Conservation (phyloP, 2,113 vertebrate genomes). For the Bos javanicus region DNA sequence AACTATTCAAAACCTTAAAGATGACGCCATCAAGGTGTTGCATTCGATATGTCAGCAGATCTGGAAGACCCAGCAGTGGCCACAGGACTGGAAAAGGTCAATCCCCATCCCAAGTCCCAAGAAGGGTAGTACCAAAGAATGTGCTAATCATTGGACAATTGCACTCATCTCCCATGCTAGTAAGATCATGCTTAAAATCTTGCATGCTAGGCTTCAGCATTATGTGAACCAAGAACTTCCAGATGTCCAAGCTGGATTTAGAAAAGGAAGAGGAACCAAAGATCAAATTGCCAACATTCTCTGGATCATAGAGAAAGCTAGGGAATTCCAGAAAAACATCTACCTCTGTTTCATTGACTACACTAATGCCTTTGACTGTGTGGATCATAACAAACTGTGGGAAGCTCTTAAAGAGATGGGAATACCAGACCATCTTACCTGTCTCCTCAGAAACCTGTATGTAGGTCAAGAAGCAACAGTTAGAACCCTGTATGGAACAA, state of each 20-base stretch:
- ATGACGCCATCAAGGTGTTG: background rate
- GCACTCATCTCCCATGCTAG: background rate
- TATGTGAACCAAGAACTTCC: background rate
- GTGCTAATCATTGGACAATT: background rate
- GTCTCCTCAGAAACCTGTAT: background rate
- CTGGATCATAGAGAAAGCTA: background rate
- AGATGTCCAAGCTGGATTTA: background rate
- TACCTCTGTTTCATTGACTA: background rate
- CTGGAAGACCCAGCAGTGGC: background rate
- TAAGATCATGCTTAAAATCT: background rate
- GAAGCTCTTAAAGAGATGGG: background rate
- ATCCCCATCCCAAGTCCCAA: background rate
- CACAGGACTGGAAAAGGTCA: background rate
- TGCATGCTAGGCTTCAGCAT: background rate
- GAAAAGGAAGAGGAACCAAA: background rate
- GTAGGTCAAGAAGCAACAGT: background rate
- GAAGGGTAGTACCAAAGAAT: background rate
- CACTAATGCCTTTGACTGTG: background rate
- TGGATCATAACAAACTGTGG: background rate
- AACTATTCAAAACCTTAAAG: background rate
- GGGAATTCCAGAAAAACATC: background rate
- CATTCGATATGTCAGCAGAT: background rate
- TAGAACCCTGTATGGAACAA: background rate
- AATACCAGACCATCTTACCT: background rate
- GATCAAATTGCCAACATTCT: background rate